Evolutionary conservation across 2,797 vertebrate species (phyloP).

Genomic region (Melanotaenia pygmaea): DNA sequence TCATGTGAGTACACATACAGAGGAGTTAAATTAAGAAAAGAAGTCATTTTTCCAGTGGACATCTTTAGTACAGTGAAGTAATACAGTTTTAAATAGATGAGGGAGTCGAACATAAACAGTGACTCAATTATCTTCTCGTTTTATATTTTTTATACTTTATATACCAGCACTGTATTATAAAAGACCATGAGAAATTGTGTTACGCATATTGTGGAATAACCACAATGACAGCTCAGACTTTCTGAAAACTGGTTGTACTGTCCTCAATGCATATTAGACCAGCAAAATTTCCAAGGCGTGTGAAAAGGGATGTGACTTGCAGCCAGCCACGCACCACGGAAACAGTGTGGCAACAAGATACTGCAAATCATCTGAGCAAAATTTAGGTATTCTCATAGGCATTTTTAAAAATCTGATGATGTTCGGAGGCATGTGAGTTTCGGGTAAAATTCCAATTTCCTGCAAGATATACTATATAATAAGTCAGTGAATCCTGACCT

Average conservation of each 20-base stretch:
- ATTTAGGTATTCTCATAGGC: not conserved
- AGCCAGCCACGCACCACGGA: slow-evolving; percentile 32
- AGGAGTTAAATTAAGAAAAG: slow-evolving; percentile 16
- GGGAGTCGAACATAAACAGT: slow-evolving; percentile 8
- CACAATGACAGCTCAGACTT: slow-evolving; percentile 44
- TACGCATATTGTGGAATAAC: slow-evolving; percentile 30
- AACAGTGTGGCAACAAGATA: slow-evolving; percentile 50
- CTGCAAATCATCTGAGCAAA: slow-evolving; percentile 34
- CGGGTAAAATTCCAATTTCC: slow-evolving; percentile 1
- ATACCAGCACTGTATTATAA: not conserved
- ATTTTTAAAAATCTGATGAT: not conserved
- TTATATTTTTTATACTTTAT: slow-evolving; percentile 9
- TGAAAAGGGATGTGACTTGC: slow-evolving; percentile 42
- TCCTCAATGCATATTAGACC: slow-evolving; percentile 48
- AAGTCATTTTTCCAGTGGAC: not conserved
- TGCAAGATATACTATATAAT: not conserved
- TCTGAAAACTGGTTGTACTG: slow-evolving; percentile 26
- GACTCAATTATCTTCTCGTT: not conserved
- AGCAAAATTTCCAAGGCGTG: slow-evolving; percentile 58
- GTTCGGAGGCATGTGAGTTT: not conserved
- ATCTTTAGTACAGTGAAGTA: not conserved
- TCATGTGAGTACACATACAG: slow-evolving; percentile 27
- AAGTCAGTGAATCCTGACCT: not conserved
- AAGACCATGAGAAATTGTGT: slow-evolving; percentile 11
- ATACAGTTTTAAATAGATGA: not conserved